Conservation (phyloP, 1,140 invertebrate genomes). For the Capitella teleta region DNA sequence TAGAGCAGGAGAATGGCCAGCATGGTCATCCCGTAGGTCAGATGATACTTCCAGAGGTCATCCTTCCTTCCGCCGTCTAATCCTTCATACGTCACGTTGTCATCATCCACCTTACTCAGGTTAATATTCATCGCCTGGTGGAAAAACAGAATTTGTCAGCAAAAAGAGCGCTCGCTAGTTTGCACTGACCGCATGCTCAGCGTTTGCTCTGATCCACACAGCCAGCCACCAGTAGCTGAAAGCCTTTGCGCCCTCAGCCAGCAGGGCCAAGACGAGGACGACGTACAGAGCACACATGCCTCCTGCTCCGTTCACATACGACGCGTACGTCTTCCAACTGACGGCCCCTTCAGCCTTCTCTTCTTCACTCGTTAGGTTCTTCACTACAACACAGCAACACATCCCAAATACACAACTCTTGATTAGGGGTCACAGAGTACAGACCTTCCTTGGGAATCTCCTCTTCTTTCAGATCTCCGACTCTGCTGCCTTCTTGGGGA, state of each 20-base stretch:
- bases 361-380: constrained; percentile 1
- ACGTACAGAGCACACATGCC: not conserved
- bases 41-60: too few species aligned
- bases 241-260: not conserved
- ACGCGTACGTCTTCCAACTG: not conserved
- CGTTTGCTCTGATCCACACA: not conserved
- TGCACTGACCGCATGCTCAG: not conserved
- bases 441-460: too few species aligned
- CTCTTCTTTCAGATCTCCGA: too few species aligned
- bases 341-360: constrained; percentile 1
- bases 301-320: not conserved
- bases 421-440: too few species aligned
- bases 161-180: not conserved
- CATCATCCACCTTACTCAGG: too few species aligned
- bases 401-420: too few species aligned
- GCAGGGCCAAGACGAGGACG: not conserved
- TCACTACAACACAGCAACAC: too few species aligned
- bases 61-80: too few species aligned
- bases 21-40: not conserved
- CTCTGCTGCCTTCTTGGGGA: too few species aligned
- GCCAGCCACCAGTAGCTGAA: constrained; percentile 7
- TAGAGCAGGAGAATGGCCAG: constrained; percentile 2
- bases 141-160: too few species aligned
- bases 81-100: too few species aligned
- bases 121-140: too few species aligned